phyloP scores from a whole-genome alignment of 2,888 invertebrate species.

The Eupithecia inturbata region DNA sequence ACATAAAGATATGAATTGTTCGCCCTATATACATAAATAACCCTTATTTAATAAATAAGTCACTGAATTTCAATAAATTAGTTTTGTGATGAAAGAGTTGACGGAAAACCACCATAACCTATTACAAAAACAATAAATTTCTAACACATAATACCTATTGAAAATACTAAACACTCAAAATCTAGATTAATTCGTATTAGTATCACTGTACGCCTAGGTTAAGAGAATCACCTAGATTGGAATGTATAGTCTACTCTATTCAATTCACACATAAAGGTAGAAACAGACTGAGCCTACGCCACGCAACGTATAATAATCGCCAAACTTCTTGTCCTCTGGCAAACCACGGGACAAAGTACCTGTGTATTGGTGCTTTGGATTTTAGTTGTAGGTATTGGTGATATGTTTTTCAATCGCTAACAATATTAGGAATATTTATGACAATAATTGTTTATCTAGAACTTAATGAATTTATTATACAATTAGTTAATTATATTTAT shows the following conservation, averaged over 20 bases:
- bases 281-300: not conserved
- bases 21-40: conserved; percentile 21
- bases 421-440: too few species aligned
- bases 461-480: too few species aligned
- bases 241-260: conserved; percentile 1
- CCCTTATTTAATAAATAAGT: conserved; percentile 50
- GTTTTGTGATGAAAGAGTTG: conserved; percentile 56
- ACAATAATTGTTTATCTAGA: too few species aligned
- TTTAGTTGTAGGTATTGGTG: too few species aligned
- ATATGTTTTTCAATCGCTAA: too few species aligned
- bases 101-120: conserved; percentile 40
- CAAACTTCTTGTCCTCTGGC: too few species aligned
- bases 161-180: conserved; percentile 2
- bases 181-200: not conserved
- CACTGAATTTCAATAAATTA: conserved; percentile 65
- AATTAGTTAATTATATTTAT: too few species aligned
- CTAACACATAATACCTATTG: not conserved
- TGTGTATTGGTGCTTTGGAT: too few species aligned
- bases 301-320: not conserved
- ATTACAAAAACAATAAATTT: not conserved
- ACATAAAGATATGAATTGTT: conserved; percentile 34
- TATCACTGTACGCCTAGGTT: conserved; percentile 6
- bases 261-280: not conserved
- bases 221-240: not conserved
- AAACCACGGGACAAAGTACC: too few species aligned